Evolutionary conservation across 2,888 invertebrate species (phyloP).

Genomic region (Teleiodes luculella): DNA sequence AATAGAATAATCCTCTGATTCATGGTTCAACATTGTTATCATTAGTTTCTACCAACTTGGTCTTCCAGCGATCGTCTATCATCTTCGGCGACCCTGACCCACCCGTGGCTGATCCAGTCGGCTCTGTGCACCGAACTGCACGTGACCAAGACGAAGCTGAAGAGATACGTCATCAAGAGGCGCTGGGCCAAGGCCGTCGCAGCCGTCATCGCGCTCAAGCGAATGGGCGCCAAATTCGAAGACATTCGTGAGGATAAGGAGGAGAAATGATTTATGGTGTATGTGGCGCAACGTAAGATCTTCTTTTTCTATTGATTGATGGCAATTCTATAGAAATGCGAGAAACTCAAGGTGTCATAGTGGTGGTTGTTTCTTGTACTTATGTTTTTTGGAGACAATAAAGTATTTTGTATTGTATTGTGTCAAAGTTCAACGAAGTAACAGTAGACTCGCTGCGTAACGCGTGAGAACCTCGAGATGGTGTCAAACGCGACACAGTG

Average conservation of each 20-base stretch:
- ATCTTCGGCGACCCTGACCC: slow-evolving; percentile 84
- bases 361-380: no score
- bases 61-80: slow-evolving; percentile 83
- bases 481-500: no score
- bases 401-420: no score
- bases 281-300: no score
- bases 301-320: no score
- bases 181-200: slow-evolving; percentile 94
- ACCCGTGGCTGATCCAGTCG: slow-evolving; percentile 86
- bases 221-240: slow-evolving; percentile 91
- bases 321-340: no score
- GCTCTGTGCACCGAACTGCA: slow-evolving; percentile 83
- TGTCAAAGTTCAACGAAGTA: no score
- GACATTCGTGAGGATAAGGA: slow-evolving; percentile 35
- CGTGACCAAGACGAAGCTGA: slow-evolving; percentile 88
- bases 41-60: neutral
- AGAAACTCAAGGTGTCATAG: no score
- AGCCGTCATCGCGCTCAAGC: slow-evolving; percentile 89
- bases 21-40: neutral
- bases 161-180: slow-evolving; percentile 92
- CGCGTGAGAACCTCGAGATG: no score
- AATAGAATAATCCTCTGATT: no score
- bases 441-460: no score
- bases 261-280: slow-evolving; percentile 2
- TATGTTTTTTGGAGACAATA: no score